A percentile compares a stretch with the other conserved stretches of the same genome.
Evolutionary conservation across 1,140 invertebrate genomes (phyloP).

Genomic region (Drosophila cardini): DNA sequence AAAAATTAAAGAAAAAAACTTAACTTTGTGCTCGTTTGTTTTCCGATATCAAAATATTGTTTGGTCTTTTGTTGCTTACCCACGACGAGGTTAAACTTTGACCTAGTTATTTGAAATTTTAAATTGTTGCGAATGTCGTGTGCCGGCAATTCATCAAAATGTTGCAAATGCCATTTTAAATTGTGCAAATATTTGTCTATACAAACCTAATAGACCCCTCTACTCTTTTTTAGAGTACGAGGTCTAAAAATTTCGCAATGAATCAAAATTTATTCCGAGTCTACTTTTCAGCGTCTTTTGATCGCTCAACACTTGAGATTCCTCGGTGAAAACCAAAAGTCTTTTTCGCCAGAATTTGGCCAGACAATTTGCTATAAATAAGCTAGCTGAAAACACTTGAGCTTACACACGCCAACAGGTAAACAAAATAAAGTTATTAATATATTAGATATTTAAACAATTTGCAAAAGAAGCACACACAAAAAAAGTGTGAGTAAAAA

Average conservation of each 20-base stretch:
- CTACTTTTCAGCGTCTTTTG: slow-evolving; percentile 20
- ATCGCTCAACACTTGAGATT: slow-evolving; percentile 20
- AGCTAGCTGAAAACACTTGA: slow-evolving; percentile 27
- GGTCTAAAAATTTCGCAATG: slow-evolving; percentile 4
- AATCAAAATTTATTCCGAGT: slow-evolving; percentile 21
- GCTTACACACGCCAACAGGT: slow-evolving; percentile 29
- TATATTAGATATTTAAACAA: slow-evolving; percentile 51
- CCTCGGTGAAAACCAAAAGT: slow-evolving; percentile 45
- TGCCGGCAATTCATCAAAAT: slow-evolving; percentile 53
- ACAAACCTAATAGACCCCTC: too few relatives aligned
- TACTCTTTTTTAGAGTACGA: too few relatives aligned
- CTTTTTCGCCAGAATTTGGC: slow-evolving; percentile 37
- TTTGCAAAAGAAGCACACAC: neutral
- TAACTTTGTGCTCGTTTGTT: slow-evolving; percentile 33
- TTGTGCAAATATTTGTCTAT: slow-evolving; percentile 62
- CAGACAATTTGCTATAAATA: slow-evolving; percentile 42
- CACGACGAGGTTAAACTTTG: slow-evolving; percentile 61
- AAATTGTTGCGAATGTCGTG: slow-evolving; percentile 43
- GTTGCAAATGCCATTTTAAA: slow-evolving; percentile 41
- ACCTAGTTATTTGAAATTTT: slow-evolving; percentile 60
- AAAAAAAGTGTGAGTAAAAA: neutral
- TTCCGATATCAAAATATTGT: slow-evolving; percentile 34
- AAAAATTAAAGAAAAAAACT: neutral
- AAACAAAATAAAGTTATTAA: slow-evolving; percentile 51
- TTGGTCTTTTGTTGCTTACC: slow-evolving; percentile 29